Base-by-base conservation (phyloP, 2,113 vertebrate species). In the Zosterops hypoxanthus region DNA sequence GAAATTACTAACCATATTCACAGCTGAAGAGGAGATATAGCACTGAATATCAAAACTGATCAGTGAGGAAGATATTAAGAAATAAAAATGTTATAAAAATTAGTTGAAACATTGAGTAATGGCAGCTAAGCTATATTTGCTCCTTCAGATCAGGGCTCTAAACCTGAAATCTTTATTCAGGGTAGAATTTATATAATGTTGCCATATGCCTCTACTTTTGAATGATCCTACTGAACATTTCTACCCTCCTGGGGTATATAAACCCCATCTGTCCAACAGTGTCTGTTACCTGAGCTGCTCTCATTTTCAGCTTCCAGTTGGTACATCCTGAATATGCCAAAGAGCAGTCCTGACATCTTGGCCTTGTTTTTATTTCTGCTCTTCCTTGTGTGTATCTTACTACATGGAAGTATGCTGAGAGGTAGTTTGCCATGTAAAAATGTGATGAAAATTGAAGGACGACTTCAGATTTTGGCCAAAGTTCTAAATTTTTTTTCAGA, bases 251-350 rank as follows among this genome's bases (percentile, higher is more conserved):
- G 94, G 86, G 82, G 82, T 88, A 68, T 71, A 88, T 50, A 77
- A 94, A 78, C 44, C 39, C 92, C 95, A 94, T 96, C 91, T 96
- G 95, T 85, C 60, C 73, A 75, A 47, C 44, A 75, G 89, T 57
- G 71, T 72, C 2, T 4, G 68, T 91, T 92, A 96, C 94, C 52
- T 80, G 91, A 88, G 76, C 71, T 60, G 46, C 18, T 95, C 18
- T 92, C 34, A 31, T 90, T 93, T 77, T 86, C 64, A 90, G 33
- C 19, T 70, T 83, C 68, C 60, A 92, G 47, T 84, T 97, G 95
- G 86, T 95, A 84, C 44, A 39, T 86, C 80, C 39, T 71, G 76
- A 75, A 59, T 44, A 90, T 39, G 39, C 60, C 76, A 44, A 92
- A 96, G 53, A 83, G 19, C 52, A 86, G 23, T 81, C 52, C 47